Percentiles rank a stretch among this genome's conserved stretches.
phyloP scores from a whole-genome alignment of 2,888 invertebrate species.

The Pediacus dermestoides region DNA sequence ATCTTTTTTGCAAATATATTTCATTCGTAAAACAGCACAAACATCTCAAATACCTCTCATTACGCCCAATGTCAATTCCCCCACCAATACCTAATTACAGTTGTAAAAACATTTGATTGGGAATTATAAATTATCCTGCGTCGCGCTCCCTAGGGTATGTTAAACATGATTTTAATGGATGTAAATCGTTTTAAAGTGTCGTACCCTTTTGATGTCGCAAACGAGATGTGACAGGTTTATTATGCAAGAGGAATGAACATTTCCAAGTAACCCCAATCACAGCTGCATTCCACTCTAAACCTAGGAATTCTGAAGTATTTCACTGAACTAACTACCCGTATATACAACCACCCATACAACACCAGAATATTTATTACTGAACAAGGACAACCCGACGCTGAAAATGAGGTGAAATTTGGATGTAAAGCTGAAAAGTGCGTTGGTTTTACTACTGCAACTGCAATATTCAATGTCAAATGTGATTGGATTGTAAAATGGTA shows the following conservation, averaged over 20 bases:
- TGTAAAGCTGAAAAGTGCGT: no score
- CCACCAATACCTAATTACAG: no score
- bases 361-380: background rate
- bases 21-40: no score
- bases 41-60: no score
- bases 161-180: slow-evolving; percentile 22
- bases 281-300: slow-evolving; percentile 28
- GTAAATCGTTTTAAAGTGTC: slow-evolving; percentile 27
- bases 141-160: no score
- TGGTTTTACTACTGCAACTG: no score
- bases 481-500: no score
- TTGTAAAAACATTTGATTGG: no score
- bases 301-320: slow-evolving; percentile 29
- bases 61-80: no score
- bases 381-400: background rate
- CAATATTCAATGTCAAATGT: no score
- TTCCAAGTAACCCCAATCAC: slow-evolving; percentile 27
- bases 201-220: slow-evolving; percentile 23
- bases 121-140: no score
- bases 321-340: slow-evolving; percentile 22
- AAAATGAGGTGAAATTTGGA: background rate
- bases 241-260: slow-evolving; percentile 28
- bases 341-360: background rate
- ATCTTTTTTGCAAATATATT: no score
- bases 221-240: slow-evolving; percentile 29